Base-by-base conservation (phyloP, 2,797 vertebrate species). In the Ptychadena robeensis region DNA sequence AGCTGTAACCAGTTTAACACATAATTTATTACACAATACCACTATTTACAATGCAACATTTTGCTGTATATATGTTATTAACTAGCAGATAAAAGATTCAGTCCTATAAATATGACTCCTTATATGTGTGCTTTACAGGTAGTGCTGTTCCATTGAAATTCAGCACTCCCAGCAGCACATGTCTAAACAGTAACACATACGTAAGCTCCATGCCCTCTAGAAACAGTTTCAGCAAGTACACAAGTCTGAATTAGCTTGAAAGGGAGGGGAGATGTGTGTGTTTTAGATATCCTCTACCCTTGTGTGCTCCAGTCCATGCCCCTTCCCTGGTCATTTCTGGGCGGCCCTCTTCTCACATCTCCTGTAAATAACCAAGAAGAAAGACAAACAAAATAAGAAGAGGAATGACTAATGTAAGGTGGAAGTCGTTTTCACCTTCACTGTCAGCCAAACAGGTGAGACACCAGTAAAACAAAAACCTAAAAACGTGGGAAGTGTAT, bases 311-410 rank as follows among this genome's bases (percentile, higher is more conserved):
- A 8, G 9, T 25, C 35, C 32, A 12, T 74, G 27, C 64, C 80
- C 25, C 66, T 82, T 66, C 73, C 66, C 30, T 34, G 28, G 37
- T 73, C 40, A 22, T 18, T 22, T 35, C 48, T 71, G 81, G 81
- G 73, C 37, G 57, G 8, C 32, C 68, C 64, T 53, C 32, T 37
- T 64, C 38, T 27, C 59, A 34, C 73, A 59, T 61, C 65, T 68
- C 53, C 57, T 31, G 0, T 9, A 73, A 68, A 75, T 65, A 30
- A 3, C 12, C 34, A 63, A 14, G 11, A 37, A 37, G 27, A 22
- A 69, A 30, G 37, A 28, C 37, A 72, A 9, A 73, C 61, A 12
- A 74, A 28, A 18, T 67, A 57, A 66, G 25, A 44, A 53, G 44
- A 32, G 68, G 22, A 64, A 2, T 18, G 10, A 25, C 8, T 35